These are phyloP conservation scores for Resseliella maxima DNA, from an alignment of 2,888 invertebrate genomes.

Conservation along the genomic window DNA sequence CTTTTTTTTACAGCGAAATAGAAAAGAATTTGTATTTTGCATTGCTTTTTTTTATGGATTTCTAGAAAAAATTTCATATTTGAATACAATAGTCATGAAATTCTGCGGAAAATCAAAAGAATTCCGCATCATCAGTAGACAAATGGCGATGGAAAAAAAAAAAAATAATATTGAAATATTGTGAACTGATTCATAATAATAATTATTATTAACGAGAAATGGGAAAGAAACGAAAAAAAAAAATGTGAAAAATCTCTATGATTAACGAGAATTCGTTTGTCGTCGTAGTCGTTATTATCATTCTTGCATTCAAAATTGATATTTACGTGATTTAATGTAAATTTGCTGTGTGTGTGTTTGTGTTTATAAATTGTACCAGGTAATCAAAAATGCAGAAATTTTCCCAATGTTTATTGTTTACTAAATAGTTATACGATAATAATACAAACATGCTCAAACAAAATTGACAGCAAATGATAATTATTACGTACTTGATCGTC, in stretches of 20 bases:
- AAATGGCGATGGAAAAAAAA: background rate
- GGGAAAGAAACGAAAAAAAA: background rate
- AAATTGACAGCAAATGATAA: conserved; percentile 31
- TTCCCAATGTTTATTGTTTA: background rate
- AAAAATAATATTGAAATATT: background rate
- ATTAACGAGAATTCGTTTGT: background rate
- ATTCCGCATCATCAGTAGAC: background rate
- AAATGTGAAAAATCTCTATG: background rate
- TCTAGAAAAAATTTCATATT: background rate
- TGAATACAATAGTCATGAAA: conserved; percentile 26
- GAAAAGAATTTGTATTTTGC: background rate
- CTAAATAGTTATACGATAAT: background rate
- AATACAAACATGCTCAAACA: background rate
- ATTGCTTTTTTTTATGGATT: background rate
- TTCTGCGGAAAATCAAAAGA: background rate
- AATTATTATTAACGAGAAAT: conserved; percentile 25
- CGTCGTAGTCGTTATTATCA: background rate
- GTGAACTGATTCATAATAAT: conserved; percentile 3
- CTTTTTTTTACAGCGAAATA: background rate
- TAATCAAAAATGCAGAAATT: background rate
- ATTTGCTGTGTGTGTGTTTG: background rate
- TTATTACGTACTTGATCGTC: background rate
- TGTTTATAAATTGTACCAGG: background rate
- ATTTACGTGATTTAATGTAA: background rate
- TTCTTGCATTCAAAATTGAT: background rate